phyloP scores from a whole-genome alignment of 1,140 invertebrate genomes.

The Colletes latitarsis region DNA sequence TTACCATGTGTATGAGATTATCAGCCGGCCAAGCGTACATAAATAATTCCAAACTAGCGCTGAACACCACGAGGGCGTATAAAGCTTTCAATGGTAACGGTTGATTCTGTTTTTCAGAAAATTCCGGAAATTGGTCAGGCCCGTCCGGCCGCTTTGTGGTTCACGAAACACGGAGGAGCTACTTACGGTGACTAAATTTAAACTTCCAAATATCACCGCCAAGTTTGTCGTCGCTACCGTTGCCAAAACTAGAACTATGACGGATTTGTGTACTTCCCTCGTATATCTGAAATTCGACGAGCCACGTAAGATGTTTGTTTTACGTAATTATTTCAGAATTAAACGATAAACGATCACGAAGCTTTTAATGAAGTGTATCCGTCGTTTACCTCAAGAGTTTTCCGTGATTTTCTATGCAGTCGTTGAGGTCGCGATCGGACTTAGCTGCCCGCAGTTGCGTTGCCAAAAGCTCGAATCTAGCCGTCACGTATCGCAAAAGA shows the following conservation, averaged over 20 bases:
- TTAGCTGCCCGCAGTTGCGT: slow-evolving; percentile 46
- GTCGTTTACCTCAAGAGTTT: slow-evolving; percentile 42
- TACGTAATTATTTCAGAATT: too few relatives aligned
- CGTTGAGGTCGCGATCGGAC: slow-evolving; percentile 46
- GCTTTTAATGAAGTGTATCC: neutral
- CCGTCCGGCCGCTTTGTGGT: neutral
- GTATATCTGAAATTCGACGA: slow-evolving; percentile 46
- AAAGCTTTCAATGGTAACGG: slow-evolving; percentile 50
- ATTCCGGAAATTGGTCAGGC: neutral
- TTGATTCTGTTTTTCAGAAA: slow-evolving; percentile 42
- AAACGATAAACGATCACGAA: too few relatives aligned
- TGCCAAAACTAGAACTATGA: slow-evolving; percentile 40
- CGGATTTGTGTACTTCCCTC: neutral
- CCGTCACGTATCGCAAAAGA: slow-evolving; percentile 65
- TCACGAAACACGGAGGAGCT: neutral
- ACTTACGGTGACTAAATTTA: slow-evolving; percentile 65
- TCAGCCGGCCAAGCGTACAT: slow-evolving; percentile 61
- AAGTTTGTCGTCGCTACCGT: slow-evolving; percentile 46
- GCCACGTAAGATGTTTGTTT: neutral
- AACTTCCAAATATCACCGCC: slow-evolving; percentile 58
- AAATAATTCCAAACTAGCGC: slow-evolving; percentile 55
- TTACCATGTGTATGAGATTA: slow-evolving; percentile 45
- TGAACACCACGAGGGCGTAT: slow-evolving; percentile 50
- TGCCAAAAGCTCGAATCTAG: slow-evolving; percentile 64
- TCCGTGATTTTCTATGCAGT: slow-evolving; percentile 65